phyloP scores from a whole-genome alignment of 2,888 invertebrate species.

The Agrilus biguttatus region DNA sequence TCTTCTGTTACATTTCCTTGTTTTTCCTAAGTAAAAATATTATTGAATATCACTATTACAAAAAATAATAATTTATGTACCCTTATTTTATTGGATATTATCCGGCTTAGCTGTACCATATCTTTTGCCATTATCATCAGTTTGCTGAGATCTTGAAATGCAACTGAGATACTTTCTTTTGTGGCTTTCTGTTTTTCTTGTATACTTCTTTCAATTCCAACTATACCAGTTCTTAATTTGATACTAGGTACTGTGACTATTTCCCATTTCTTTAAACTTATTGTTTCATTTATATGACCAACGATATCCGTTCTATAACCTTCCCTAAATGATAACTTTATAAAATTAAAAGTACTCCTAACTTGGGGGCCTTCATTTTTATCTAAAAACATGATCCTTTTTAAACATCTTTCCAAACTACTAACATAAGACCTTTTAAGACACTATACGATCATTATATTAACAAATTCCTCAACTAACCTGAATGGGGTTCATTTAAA shows the following conservation, averaged over 20 bases:
- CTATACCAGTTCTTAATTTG: constrained; percentile 75
- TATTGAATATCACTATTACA: constrained; percentile 13
- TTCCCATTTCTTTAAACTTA: constrained; percentile 53
- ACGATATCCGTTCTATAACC: constrained; percentile 55
- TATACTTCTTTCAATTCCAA: constrained; percentile 87
- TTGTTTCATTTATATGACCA: constrained; percentile 45
- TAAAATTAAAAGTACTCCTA: constrained; percentile 52
- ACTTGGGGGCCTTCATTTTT: constrained; percentile 55
- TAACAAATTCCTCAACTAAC: constrained; percentile 21
- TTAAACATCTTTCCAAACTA: not conserved
- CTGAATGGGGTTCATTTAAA: constrained; percentile 47
- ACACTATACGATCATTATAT: too few relatives aligned
- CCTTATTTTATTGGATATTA: constrained; percentile 82
- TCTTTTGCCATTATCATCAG: constrained; percentile 95
- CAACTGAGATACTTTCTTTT: constrained; percentile 79
- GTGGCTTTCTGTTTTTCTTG: constrained; percentile 84
- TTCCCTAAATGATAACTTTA: constrained; percentile 79
- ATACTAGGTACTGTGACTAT: constrained; percentile 33
- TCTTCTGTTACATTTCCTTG: constrained; percentile 95
- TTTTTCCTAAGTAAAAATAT: constrained; percentile 46
- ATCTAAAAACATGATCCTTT: constrained; percentile 11
- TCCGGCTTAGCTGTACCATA: constrained; percentile 87
- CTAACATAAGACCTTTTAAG: not conserved
- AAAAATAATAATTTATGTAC: constrained; percentile 24
- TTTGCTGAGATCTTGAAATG: constrained; percentile 90